A percentile compares a stretch with the other conserved stretches of the same genome.
Conservation (phyloP, 2,888 invertebrate species). For the Cheilosia variabilis region DNA sequence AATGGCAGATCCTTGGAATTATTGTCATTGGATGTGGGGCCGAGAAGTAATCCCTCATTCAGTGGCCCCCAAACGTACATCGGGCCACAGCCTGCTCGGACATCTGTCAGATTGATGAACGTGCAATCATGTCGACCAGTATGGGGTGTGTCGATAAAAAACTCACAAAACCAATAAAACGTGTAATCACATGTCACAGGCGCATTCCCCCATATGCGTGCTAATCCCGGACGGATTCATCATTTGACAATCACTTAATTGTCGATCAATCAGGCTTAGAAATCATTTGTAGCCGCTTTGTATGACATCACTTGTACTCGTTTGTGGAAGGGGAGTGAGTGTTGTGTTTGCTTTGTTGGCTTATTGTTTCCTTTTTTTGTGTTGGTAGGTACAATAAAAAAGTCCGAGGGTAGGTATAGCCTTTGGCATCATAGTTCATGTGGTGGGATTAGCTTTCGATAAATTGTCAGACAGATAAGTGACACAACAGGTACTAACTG, state of each 20-base stretch:
- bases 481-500: constrained; percentile 27
- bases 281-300: constrained; percentile 71
- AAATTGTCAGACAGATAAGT: constrained; percentile 61
- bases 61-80: background rate
- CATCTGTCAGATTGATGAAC: constrained; percentile 63
- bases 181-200: constrained; percentile 76
- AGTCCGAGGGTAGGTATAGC: constrained; percentile 39
- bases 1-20: constrained; percentile 50
- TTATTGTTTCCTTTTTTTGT: constrained; percentile 35
- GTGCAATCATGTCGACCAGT: constrained; percentile 49
- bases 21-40: constrained; percentile 66
- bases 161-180: constrained; percentile 75
- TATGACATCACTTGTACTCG: constrained; percentile 43
- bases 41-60: constrained; percentile 1
- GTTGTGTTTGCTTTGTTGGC: constrained; percentile 33
- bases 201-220: constrained; percentile 44
- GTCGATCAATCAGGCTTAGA: constrained; percentile 78
- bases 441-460: constrained; percentile 58
- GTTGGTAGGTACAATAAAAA: constrained; percentile 36
- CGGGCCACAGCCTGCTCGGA: constrained; percentile 8
- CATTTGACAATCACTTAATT: constrained; percentile 79
- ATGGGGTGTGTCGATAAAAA: constrained; percentile 29
- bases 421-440: constrained; percentile 26
- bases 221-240: constrained; percentile 76
- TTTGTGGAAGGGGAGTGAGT: constrained; percentile 1